Conservation (phyloP, 1,140 invertebrate species). For the Caenorhabditis tropicalis region DNA sequence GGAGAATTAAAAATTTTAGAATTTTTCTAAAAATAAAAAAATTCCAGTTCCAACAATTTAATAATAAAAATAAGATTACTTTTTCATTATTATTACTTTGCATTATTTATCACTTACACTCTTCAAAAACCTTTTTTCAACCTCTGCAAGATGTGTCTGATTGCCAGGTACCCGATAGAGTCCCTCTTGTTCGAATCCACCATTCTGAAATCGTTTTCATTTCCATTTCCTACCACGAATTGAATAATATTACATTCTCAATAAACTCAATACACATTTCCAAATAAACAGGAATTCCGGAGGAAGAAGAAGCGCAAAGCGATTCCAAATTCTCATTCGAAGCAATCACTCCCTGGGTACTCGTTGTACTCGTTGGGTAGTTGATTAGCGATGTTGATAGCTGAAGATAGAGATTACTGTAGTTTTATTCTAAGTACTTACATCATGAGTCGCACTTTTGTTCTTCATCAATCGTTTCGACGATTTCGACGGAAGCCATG, state of each 20-base stretch:
- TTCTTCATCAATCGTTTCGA: conserved; percentile 57
- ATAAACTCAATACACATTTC: conserved; percentile 94
- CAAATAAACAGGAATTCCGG: conserved; percentile 86
- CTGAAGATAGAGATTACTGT: background rate
- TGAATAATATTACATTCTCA: conserved; percentile 78
- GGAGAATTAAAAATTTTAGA: too few species aligned
- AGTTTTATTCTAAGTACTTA: background rate
- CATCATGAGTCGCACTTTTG: conserved; percentile 79
- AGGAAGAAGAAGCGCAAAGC: conserved; percentile 59
- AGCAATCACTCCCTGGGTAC: conserved; percentile 77
- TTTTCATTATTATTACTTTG: too few species aligned
- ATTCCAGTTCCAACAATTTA: too few species aligned
- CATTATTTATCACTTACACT: too few species aligned
- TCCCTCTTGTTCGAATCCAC: conserved; percentile 91
- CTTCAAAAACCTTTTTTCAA: conserved; percentile 86
- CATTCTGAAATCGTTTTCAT: conserved; percentile 47
- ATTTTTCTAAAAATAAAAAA: too few species aligned
- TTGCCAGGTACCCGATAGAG: conserved; percentile 93
- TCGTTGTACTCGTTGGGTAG: background rate
- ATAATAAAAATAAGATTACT: too few species aligned
- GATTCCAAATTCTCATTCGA: conserved; percentile 80
- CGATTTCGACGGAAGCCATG: conserved; percentile 65
- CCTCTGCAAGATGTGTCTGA: conserved; percentile 88
- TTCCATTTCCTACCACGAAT: too few species aligned
- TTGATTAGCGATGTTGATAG: background rate